These are phyloP conservation scores for Cryptoblepharus egeriae DNA, from an alignment of 2,797 vertebrate species.

Conservation along the genomic window DNA sequence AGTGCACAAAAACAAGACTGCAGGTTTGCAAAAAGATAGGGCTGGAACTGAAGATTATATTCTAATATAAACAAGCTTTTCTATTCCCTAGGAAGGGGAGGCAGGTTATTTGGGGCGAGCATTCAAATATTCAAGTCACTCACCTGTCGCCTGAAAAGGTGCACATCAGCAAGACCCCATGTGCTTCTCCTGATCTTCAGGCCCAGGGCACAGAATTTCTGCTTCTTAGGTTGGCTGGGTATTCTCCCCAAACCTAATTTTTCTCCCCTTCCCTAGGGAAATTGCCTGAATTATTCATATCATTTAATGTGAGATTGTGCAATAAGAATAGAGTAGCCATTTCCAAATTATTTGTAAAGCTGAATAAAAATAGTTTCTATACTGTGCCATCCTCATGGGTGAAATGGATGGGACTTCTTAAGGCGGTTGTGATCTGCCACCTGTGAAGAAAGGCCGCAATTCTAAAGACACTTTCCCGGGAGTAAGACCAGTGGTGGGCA, in stretches of 20 bases:
- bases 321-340: neutral
- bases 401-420: no score
- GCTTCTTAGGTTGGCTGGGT: neutral
- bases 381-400: no score
- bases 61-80: neutral
- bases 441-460: no score
- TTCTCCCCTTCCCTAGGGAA: neutral
- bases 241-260: neutral
- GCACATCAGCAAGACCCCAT: neutral
- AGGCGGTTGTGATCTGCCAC: no score
- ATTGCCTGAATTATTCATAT: neutral
- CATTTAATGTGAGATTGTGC: neutral
- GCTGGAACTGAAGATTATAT: conserved; percentile 60
- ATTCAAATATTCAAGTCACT: neutral
- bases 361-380: no score
- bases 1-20: conserved; percentile 77
- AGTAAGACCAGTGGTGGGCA: no score
- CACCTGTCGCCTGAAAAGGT: neutral
- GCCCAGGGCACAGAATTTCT: neutral
- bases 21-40: conserved; percentile 53
- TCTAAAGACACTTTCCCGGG: no score
- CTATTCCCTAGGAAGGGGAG: no score
- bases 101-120: neutral
- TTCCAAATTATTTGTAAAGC: no score
- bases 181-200: no score